A percentile compares a stretch with the other conserved stretches of the same genome.
Evolutionary conservation across 2,888 invertebrate species (phyloP).

Genomic region (Microctonus hyperodae): DNA sequence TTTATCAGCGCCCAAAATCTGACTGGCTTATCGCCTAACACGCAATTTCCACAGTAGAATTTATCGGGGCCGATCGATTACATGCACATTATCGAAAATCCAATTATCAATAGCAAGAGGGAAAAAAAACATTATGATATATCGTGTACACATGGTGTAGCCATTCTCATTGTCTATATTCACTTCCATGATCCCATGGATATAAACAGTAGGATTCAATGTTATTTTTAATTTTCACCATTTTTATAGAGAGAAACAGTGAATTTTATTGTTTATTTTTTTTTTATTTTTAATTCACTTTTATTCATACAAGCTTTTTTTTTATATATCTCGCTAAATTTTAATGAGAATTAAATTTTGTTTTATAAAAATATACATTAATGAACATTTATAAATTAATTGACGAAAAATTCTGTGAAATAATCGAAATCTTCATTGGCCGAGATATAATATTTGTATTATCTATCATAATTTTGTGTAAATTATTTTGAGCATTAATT

Average conservation of each 20-base stretch:
- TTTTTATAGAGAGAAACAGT: background rate
- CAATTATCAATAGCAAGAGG: constrained; percentile 31
- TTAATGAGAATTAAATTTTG: background rate
- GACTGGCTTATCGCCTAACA: constrained; percentile 15
- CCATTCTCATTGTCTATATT: constrained; percentile 33
- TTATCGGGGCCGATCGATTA: constrained; percentile 32
- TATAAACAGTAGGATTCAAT: background rate
- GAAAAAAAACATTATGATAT: constrained; percentile 28
- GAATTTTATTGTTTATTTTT: background rate
- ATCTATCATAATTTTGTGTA: constrained; percentile 7
- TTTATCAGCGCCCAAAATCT: background rate
- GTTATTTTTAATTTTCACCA: constrained; percentile 17
- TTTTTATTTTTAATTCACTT: constrained; percentile 21
- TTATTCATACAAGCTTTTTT: background rate
- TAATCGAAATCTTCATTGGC: constrained; percentile 14
- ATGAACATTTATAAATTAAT: background rate
- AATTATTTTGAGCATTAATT: constrained; percentile 9
- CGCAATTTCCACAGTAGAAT: constrained; percentile 22
- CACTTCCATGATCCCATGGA: constrained; percentile 26
- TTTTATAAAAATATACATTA: background rate
- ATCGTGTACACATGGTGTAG: constrained; percentile 30
- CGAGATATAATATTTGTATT: constrained; percentile 20
- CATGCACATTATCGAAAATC: constrained; percentile 35
- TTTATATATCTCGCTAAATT: too few species aligned
- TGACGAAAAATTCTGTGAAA: constrained; percentile 3